These are phyloP conservation scores for Apeltes quadracus DNA, from an alignment of 2,113 vertebrate species.

Conservation along the genomic window DNA sequence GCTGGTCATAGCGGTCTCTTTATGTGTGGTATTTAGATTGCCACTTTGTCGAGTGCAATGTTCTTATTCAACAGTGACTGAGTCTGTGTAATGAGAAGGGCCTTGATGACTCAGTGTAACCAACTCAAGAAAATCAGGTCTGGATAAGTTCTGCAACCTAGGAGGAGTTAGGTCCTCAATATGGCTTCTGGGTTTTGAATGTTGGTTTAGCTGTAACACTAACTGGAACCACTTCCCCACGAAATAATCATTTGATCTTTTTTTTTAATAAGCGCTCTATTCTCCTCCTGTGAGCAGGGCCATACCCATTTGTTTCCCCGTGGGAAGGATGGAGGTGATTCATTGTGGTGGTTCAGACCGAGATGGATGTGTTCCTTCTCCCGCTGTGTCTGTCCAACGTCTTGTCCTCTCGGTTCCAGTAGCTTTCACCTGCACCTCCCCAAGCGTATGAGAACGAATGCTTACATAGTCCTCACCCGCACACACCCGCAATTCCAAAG, in stretches of 20 bases:
- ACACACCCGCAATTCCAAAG: constrained; percentile 9
- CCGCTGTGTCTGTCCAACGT: constrained; percentile 6
- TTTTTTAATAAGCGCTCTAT: too few species aligned
- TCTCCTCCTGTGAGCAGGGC: constrained; percentile 10
- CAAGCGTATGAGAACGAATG: too few species aligned
- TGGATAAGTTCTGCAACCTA: constrained; percentile 1
- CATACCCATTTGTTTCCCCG: constrained; percentile 26
- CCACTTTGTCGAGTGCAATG: background rate
- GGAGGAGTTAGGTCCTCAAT: background rate
- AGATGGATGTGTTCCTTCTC: constrained; percentile 39
- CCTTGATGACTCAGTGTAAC: constrained; percentile 5
- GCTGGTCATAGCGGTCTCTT: background rate
- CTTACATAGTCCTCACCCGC: too few species aligned
- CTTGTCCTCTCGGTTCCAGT: constrained; percentile 33
- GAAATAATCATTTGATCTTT: constrained; percentile 39
- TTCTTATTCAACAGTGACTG: background rate
- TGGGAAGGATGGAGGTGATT: too few species aligned
- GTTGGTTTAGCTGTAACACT: constrained; percentile 30
- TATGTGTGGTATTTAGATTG: background rate
- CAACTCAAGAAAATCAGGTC: constrained; percentile 12
- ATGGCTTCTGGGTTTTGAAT: constrained; percentile 7
- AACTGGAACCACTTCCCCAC: constrained; percentile 42
- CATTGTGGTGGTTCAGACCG: too few species aligned
- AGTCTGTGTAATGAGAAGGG: background rate
- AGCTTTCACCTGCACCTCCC: constrained; percentile 1